Evolutionary conservation across 1,140 invertebrate genomes (phyloP).

Genomic region (Caerostris extrusa): DNA sequence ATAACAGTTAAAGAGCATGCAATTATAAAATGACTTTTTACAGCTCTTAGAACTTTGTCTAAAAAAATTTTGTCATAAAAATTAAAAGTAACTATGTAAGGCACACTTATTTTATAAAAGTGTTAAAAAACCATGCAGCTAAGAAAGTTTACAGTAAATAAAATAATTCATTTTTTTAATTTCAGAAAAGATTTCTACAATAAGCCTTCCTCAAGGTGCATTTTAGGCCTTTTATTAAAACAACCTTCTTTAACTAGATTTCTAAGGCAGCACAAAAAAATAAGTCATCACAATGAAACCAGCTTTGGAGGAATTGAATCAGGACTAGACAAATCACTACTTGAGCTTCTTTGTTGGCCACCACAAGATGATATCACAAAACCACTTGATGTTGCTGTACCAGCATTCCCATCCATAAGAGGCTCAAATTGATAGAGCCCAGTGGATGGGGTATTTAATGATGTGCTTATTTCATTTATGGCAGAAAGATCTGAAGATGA

Average conservation of each 20-base stretch:
- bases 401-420: conserved; percentile 95
- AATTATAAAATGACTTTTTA: no score
- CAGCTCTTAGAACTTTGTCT: no score
- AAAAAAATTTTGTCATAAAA: no score
- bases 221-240: no score
- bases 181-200: no score
- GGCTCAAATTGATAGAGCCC: conserved; percentile 96
- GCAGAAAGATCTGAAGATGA: conserved; percentile 49
- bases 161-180: no score
- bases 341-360: conserved; percentile 86
- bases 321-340: conserved; percentile 85
- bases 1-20: no score
- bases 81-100: no score
- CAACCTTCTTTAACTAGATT: neutral
- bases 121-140: no score
- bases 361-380: conserved; percentile 85
- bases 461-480: conserved; percentile 81
- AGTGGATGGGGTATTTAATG: conserved; percentile 92
- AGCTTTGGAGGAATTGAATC: conserved; percentile 87
- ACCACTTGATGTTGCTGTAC: conserved; percentile 87
- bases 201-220: no score
- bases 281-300: conserved; percentile 85
- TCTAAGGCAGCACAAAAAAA: conserved; percentile 6
- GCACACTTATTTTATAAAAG: no score
- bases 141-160: no score